phyloP scores from a whole-genome alignment of 1,140 invertebrate species.

The Scaptomyza montana region DNA sequence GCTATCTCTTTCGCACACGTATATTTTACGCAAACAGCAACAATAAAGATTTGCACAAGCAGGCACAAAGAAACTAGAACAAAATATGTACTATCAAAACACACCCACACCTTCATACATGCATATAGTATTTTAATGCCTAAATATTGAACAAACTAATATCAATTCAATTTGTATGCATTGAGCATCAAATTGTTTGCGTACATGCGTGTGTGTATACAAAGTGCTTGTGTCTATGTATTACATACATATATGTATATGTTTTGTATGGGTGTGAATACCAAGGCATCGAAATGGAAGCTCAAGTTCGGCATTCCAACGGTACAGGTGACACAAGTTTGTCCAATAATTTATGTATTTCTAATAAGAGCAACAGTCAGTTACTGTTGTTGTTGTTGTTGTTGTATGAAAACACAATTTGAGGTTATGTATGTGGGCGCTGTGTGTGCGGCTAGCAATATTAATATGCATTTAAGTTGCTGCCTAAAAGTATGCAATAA shows the following conservation, averaged over 20 bases:
- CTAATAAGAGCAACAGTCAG: conserved; percentile 61
- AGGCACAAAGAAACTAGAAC: conserved; percentile 23
- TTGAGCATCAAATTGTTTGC: conserved; percentile 49
- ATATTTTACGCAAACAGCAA: conserved; percentile 8
- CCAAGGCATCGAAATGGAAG: conserved; percentile 38
- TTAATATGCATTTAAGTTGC: not conserved
- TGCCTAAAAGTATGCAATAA: no score
- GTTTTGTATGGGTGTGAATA: conserved; percentile 9
- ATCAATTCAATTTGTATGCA: conserved; percentile 77
- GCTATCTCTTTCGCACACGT: conserved; percentile 28
- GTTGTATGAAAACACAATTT: conserved; percentile 36
- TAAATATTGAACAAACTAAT: conserved; percentile 76
- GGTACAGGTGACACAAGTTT: conserved; percentile 47
- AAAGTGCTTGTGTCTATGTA: conserved; percentile 10
- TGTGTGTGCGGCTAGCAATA: not conserved
- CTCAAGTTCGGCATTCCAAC: conserved; percentile 31
- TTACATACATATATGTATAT: conserved; percentile 2
- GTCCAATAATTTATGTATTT: conserved; percentile 65
- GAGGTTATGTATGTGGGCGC: conserved; percentile 1
- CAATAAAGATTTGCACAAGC: conserved; percentile 34
- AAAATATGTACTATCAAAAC: conserved; percentile 5
- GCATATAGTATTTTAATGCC: conserved; percentile 52
- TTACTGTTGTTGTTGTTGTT: conserved; percentile 5
- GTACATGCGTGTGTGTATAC: conserved; percentile 1
- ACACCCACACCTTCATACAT: conserved; percentile 19